A percentile compares a stretch with the other conserved stretches of the same genome.
Conservation (phyloP, 2,113 vertebrate species). For the Ictidomys tridecemlineatus region DNA sequence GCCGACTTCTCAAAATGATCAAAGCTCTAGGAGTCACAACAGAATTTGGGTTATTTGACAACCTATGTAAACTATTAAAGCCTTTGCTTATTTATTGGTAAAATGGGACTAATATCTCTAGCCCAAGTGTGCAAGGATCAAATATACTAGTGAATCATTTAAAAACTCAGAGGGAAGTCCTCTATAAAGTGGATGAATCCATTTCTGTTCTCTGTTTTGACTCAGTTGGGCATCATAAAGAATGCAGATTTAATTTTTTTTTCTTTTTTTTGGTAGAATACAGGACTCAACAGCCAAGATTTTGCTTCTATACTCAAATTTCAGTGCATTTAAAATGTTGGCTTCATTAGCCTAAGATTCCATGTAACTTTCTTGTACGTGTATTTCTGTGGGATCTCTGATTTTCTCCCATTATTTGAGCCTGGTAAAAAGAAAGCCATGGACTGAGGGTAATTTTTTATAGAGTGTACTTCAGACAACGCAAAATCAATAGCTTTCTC, state of each 20-base stretch:
- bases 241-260: background rate
- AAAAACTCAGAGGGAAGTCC: background rate
- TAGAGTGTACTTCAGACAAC: background rate
- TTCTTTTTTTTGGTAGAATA: background rate
- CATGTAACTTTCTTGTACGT: background rate
- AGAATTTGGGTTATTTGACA: background rate
- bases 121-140: background rate
- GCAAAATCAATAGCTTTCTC: slow-evolving; percentile 50
- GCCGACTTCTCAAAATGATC: background rate
- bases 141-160: background rate
- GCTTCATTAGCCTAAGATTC: background rate
- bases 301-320: slow-evolving; percentile 8
- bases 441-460: slow-evolving; percentile 71
- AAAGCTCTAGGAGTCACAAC: background rate
- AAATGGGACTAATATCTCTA: background rate
- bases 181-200: background rate
- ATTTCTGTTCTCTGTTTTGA: background rate
- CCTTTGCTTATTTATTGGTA: background rate
- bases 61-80: background rate
- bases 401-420: slow-evolving; percentile 51
- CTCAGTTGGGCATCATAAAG: background rate
- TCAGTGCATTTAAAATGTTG: background rate
- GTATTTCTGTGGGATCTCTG: slow-evolving; percentile 24
- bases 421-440: slow-evolving; percentile 52
- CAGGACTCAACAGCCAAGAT: background rate